Conservation (phyloP, 2,888 invertebrate genomes). For the Heliconius ethilla region DNA sequence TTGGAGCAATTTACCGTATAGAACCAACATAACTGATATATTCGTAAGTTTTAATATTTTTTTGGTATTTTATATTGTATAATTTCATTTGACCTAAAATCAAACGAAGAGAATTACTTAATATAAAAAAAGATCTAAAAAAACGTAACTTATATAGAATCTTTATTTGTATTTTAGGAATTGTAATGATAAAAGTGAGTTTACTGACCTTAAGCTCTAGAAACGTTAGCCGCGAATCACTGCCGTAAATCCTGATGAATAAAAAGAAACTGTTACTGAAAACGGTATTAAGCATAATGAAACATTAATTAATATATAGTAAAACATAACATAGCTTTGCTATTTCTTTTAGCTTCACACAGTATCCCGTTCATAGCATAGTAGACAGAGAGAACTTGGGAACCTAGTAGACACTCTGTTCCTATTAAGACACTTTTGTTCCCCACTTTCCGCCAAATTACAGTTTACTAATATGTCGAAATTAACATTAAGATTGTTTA, state of each 20-base stretch:
- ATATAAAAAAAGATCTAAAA: background rate
- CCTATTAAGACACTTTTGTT: too few relatives aligned
- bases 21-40: background rate
- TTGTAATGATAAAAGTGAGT: slow-evolving; percentile 69
- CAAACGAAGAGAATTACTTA: background rate
- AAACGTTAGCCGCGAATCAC: slow-evolving; percentile 66
- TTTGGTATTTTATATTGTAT: background rate
- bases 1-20: slow-evolving; percentile 48
- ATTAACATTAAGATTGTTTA: slow-evolving; percentile 37
- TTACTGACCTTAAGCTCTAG: slow-evolving; percentile 75
- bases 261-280: slow-evolving; percentile 55
- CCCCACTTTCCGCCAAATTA: too few relatives aligned
- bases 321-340: background rate
- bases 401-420: too few relatives aligned
- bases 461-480: slow-evolving; percentile 13
- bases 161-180: slow-evolving; percentile 59
- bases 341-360: too few relatives aligned
- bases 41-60: slow-evolving; percentile 39
- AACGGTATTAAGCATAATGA: slow-evolving; percentile 6
- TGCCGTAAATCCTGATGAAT: slow-evolving; percentile 67
- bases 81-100: background rate
- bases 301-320: slow-evolving; percentile 35
- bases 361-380: too few relatives aligned
- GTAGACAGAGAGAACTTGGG: too few relatives aligned
- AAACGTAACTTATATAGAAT: background rate